Percentiles rank a stretch among this genome's conserved stretches.
phyloP scores from a whole-genome alignment of 2,113 vertebrate genomes.

The Opisthocomus hoazin region DNA sequence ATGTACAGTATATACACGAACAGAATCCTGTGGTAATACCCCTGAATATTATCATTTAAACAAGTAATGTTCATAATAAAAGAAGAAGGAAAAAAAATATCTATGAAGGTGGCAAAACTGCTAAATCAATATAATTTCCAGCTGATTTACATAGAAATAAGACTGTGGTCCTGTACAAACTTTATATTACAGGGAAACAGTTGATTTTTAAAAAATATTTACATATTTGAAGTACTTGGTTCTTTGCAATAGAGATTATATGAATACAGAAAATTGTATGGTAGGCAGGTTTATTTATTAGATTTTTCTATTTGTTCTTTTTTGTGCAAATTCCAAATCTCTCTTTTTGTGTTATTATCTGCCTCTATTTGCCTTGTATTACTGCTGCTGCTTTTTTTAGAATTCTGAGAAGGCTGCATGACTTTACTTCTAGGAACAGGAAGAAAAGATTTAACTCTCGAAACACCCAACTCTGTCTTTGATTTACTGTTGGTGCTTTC shows the following conservation, averaged over 20 bases:
- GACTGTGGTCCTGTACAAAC: conserved; percentile 95
- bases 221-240: conserved; percentile 76
- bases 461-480: conserved; percentile 70
- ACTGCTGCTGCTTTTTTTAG: conserved; percentile 77
- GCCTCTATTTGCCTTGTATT: conserved; percentile 86
- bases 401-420: conserved; percentile 75
- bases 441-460: conserved; percentile 87
- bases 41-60: conserved; percentile 84
- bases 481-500: conserved; percentile 76
- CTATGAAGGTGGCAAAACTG: conserved; percentile 55
- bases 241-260: conserved; percentile 74
- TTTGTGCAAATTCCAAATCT: conserved; percentile 88
- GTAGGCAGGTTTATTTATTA: conserved; percentile 73
- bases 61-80: conserved; percentile 77
- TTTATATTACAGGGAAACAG: conserved; percentile 85
- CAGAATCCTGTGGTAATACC: conserved; percentile 75
- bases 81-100: conserved; percentile 56
- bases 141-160: conserved; percentile 80
- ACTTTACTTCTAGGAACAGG: conserved; percentile 88
- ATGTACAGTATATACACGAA: conserved; percentile 67
- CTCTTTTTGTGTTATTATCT: conserved; percentile 76
- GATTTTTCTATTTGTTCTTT: conserved; percentile 75
- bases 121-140: conserved; percentile 56
- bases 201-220: conserved; percentile 84
- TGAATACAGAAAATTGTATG: conserved; percentile 45